phyloP scores from a whole-genome alignment of 2,797 vertebrate species.

The Pachyuromys duprasi region DNA sequence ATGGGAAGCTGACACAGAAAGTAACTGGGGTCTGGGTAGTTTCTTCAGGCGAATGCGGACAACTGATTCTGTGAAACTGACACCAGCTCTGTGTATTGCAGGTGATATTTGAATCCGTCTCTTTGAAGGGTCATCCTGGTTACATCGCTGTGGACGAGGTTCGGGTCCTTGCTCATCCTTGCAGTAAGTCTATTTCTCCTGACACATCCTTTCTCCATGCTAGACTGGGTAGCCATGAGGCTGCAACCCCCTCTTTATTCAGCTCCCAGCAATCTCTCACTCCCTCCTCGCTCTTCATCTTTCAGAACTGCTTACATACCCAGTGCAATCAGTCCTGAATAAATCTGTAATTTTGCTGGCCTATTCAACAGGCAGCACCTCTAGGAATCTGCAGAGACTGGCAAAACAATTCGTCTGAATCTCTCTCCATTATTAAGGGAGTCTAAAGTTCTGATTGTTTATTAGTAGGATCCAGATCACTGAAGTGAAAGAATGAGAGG shows the following conservation, averaged over 20 bases:
- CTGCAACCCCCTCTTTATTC: slow-evolving; percentile 47
- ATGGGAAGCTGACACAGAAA: neutral
- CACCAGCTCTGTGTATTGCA: slow-evolving; percentile 85
- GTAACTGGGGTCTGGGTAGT: neutral
- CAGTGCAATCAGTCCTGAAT: slow-evolving; percentile 77
- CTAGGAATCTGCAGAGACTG: slow-evolving; percentile 62
- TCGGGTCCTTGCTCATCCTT: slow-evolving; percentile 96
- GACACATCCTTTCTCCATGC: neutral
- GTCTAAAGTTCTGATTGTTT: slow-evolving; percentile 78
- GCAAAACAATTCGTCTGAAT: slow-evolving; percentile 73
- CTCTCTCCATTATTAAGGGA: slow-evolving; percentile 74
- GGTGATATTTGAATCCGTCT: slow-evolving; percentile 98
- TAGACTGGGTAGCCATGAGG: slow-evolving; percentile 7
- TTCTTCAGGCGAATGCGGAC: neutral
- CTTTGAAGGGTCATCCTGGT: slow-evolving; percentile 95
- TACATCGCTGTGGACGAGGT: slow-evolving; percentile 98
- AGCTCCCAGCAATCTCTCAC: slow-evolving; percentile 53
- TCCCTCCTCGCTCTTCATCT: slow-evolving; percentile 35
- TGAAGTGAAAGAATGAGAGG: slow-evolving; percentile 80
- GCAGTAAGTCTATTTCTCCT: slow-evolving; percentile 91
- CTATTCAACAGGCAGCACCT: slow-evolving; percentile 71
- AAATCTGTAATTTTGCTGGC: slow-evolving; percentile 73
- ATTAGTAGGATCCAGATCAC: slow-evolving; percentile 78
- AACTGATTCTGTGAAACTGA: slow-evolving; percentile 29
- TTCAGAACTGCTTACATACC: slow-evolving; percentile 73